Base-by-base conservation (phyloP, 2,797 vertebrate genomes). In the Chiloscyllium punctatum region DNA sequence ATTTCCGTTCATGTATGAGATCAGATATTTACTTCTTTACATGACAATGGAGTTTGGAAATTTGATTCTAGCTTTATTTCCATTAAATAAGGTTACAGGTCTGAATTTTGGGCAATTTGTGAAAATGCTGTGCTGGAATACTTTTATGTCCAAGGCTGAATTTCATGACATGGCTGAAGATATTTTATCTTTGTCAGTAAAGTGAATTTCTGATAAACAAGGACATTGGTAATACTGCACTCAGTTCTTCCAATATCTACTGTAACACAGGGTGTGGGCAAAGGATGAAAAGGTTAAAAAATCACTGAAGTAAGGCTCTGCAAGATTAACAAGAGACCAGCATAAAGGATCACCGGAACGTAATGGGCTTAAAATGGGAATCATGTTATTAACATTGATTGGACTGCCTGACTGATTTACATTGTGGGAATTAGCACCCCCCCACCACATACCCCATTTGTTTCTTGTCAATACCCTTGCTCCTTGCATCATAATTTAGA, bases 381-480 rank as follows among this genome's bases (percentile, higher is more conserved):
- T 30, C 71, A 53, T 53, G 48, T 95, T 53, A 95, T 95, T 95
- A 53, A 15, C 94, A 37, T n/a, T 92, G 90, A 92, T n/a, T 25
- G 23, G n/a, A 25, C 18, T 23, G 16, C 37, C 87, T 68, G 90
- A 92, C n/a, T 92, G 90, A 23, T 92, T 66, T 53, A 16, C 48
- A 7, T 74, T 53, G 53, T 4, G 53, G 4, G 8, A 57, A 57
- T 57, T 8, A 57, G 53, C 72, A 25, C 27, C 6, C 71, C 71
- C n/a, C n/a, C n/a, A n/a, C n/a, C 3, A 27, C 71, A 7, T 0
- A 18, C 4, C 6, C n/a, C 92, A 53, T 51, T 53, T 95, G 25
- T 25, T 72, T 94, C 66, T 94, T 68, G 30, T 27, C 53, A 94
- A 53, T 48, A 74, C 68, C 15, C 30, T 69, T 11, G 53, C 57